Evolutionary conservation across 2,113 vertebrate species (phyloP).

Genomic region (Cygnus atratus): DNA sequence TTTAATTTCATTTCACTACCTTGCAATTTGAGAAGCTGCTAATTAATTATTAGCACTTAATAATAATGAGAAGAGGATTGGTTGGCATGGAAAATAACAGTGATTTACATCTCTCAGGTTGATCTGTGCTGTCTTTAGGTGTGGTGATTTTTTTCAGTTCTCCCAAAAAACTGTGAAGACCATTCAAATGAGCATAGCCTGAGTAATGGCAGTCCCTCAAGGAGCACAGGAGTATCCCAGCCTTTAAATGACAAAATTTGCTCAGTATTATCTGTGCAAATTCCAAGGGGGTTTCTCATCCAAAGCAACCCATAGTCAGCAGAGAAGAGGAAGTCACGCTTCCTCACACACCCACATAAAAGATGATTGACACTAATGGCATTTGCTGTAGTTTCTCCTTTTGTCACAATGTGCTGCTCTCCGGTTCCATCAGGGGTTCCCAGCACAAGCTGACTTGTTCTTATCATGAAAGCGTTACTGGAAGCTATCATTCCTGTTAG

Average conservation of each 20-base stretch:
- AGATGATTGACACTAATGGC: not conserved
- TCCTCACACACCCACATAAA: constrained; percentile 4
- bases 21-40: not conserved
- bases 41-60: not conserved
- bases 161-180: not conserved
- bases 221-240: not conserved
- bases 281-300: constrained; percentile 12
- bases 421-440: not conserved
- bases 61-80: not conserved
- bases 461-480: constrained; percentile 11
- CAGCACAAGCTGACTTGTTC: not conserved
- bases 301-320: not conserved
- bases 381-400: constrained; percentile 22
- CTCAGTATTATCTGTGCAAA: not conserved
- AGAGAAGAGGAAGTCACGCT: constrained; percentile 47
- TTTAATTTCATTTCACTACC: not conserved
- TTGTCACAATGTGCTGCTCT: not conserved
- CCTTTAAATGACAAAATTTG: not conserved
- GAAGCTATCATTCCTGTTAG: not conserved
- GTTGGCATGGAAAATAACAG: not conserved
- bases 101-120: not conserved
- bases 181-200: not conserved
- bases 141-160: not conserved
- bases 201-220: not conserved
- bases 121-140: not conserved